A percentile compares a stretch with the other conserved stretches of the same genome.
These are phyloP conservation scores for Polylopha cassiicola DNA, from an alignment of 2,888 invertebrate genomes.

Conservation along the genomic window DNA sequence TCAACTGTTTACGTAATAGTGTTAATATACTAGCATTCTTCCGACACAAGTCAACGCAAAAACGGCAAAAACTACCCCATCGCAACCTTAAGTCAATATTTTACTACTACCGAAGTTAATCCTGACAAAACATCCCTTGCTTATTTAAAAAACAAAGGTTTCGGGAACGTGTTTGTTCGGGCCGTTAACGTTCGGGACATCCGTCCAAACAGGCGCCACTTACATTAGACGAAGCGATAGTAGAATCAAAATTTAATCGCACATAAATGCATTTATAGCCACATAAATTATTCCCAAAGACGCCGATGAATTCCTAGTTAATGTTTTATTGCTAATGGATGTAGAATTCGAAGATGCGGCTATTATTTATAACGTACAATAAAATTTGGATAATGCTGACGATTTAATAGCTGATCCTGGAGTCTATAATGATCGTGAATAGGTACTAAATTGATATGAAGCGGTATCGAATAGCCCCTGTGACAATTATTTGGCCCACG, in stretches of 20 bases:
- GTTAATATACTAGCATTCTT: too few relatives aligned
- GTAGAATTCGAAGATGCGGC: constrained; percentile 50
- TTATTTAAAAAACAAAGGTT: constrained; percentile 64
- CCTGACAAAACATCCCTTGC: constrained; percentile 58
- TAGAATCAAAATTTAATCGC: constrained; percentile 66
- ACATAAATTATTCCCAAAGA: constrained; percentile 70
- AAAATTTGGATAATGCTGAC: constrained; percentile 41
- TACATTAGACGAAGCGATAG: constrained; percentile 69
- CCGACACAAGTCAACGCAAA: too few relatives aligned
- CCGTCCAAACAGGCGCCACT: constrained; percentile 69
- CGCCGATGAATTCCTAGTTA: constrained; percentile 65
- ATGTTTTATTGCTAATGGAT: constrained; percentile 69
- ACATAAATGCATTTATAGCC: constrained; percentile 72
- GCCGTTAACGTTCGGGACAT: constrained; percentile 66
- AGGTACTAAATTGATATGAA: constrained; percentile 69
- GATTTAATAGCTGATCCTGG: constrained; percentile 39
- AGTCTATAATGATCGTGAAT: constrained; percentile 52
- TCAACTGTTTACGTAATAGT: too few relatives aligned
- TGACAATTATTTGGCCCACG: constrained; percentile 55
- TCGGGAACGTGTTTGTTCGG: constrained; percentile 58
- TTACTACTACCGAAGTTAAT: constrained; percentile 52
- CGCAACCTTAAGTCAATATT: constrained; percentile 37
- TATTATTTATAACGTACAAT: constrained; percentile 46
- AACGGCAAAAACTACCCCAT: constrained; percentile 11
- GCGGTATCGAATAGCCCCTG: constrained; percentile 59